Evolutionary conservation across 2,888 invertebrate species (phyloP).

Genomic region (Apamea crenata): DNA sequence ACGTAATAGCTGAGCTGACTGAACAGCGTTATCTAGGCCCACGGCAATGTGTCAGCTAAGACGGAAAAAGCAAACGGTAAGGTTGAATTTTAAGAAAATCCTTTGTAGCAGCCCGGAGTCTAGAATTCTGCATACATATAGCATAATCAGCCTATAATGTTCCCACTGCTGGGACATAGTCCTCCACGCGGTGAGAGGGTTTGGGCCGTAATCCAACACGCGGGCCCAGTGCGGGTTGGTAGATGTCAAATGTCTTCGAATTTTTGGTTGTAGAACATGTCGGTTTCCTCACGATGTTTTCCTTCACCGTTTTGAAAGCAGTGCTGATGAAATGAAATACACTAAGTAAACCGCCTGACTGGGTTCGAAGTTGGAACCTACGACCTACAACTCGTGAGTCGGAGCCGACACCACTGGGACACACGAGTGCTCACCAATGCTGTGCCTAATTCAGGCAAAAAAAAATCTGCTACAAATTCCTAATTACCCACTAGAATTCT

Average conservation of each 20-base stretch:
- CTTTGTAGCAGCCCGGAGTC: not conserved
- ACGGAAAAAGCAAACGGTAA: not conserved
- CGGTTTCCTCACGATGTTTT: too few relatives aligned
- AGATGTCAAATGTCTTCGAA: too few relatives aligned
- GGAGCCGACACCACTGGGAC: not conserved
- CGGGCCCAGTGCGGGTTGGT: too few relatives aligned
- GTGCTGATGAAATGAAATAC: not conserved
- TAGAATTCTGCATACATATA: not conserved
- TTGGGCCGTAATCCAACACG: too few relatives aligned
- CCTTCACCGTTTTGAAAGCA: too few relatives aligned
- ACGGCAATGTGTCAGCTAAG: not conserved
- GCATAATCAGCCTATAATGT: not conserved
- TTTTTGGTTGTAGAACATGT: too few relatives aligned
- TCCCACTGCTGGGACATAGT: not conserved
- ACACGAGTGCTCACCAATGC: not conserved
- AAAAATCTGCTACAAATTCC: not conserved
- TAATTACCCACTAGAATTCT: not conserved
- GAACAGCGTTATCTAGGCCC: not conserved
- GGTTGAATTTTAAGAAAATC: not conserved
- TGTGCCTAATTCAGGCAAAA: not conserved
- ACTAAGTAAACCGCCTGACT: too few relatives aligned
- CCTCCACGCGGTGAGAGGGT: too few relatives aligned
- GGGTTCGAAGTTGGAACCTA: too few relatives aligned
- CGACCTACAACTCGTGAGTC: too few relatives aligned
- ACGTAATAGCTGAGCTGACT: conserved; percentile 15